Percentiles rank a stretch among this genome's conserved stretches.
Conservation (phyloP, 2,888 invertebrate species). For the Mythimna ferrago region DNA sequence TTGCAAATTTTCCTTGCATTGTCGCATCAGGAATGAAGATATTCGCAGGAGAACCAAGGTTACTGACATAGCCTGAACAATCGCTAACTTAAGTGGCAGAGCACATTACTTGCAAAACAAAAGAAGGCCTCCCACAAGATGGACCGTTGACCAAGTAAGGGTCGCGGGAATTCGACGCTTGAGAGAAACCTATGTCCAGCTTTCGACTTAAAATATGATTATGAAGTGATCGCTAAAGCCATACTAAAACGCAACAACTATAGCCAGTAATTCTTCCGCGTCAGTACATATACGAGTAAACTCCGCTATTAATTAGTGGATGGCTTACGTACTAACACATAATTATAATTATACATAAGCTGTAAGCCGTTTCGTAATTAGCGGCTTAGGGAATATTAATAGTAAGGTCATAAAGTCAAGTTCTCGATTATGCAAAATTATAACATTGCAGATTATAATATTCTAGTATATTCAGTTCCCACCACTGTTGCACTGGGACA, state of each 20-base stretch:
- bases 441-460: neutral
- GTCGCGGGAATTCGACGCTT: no score
- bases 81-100: no score
- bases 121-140: no score
- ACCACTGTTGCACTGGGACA: neutral
- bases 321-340: neutral
- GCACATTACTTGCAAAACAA: no score
- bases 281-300: neutral
- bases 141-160: no score
- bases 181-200: no score
- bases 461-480: neutral
- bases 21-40: no score
- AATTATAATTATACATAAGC: constrained; percentile 15
- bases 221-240: neutral
- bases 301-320: constrained; percentile 20
- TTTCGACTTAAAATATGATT: no score
- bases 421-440: neutral
- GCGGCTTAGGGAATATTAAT: neutral
- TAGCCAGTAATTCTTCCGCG: neutral
- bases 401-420: neutral
- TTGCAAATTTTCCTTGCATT: no score
- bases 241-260: neutral
- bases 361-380: constrained; percentile 23
- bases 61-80: no score
- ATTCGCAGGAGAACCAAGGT: no score